Percentiles rank a stretch among this genome's conserved stretches.
phyloP scores from a whole-genome alignment of 2,797 vertebrate species.

The Liparis tanakae region DNA sequence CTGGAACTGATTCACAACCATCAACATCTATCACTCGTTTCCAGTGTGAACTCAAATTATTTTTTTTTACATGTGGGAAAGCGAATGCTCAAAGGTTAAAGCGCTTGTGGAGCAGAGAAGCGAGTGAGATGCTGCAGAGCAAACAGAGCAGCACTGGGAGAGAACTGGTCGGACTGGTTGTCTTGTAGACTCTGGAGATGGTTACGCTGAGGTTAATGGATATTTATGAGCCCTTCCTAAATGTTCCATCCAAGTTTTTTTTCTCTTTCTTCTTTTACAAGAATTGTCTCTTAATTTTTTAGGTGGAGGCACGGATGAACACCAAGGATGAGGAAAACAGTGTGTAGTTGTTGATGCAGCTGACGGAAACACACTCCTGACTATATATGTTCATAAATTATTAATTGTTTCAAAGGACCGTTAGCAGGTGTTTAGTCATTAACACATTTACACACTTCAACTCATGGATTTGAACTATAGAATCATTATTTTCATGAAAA shows the following conservation, averaged over 20 bases:
- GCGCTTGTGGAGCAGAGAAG: neutral
- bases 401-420: neutral
- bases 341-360: neutral
- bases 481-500: neutral
- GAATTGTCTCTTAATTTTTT: neutral
- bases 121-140: conserved; percentile 44
- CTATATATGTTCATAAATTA: neutral
- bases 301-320: neutral
- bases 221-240: conserved; percentile 19
- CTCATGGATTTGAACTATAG: neutral
- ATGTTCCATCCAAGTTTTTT: conserved; percentile 24
- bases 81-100: neutral
- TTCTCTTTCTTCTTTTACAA: neutral
- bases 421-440: neutral
- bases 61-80: too few species aligned
- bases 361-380: neutral
- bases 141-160: conserved; percentile 60
- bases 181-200: conserved; percentile 17
- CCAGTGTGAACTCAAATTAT: neutral
- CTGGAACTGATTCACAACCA: neutral
- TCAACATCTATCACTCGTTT: neutral
- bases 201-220: conserved; percentile 20
- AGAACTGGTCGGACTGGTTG: conserved; percentile 68
- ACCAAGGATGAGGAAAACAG: neutral
- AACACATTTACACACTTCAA: neutral